Evolutionary conservation across 2,113 vertebrate genomes (phyloP), one percentile per base, ranked within the genome.

Genomic region (Callionymus lyra): DNA sequence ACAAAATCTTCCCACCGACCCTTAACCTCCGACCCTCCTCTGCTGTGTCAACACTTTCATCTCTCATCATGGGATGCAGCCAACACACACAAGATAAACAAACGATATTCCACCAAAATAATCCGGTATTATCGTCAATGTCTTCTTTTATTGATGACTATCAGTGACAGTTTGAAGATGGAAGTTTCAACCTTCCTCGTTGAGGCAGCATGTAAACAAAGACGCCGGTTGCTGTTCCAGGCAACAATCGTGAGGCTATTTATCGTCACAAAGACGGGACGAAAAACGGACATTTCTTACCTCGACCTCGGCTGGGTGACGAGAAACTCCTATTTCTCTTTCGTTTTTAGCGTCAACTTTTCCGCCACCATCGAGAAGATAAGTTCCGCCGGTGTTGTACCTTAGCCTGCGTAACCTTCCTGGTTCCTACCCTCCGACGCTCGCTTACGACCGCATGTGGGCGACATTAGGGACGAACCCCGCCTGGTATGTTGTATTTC

Each of bases 311-410:
- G 39, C n/a, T 3, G 56, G 42, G 41, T n/a, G 47, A 33, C 38
- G 46, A 47, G 46, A 41, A 55, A 53, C 44, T 60, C 59, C 56
- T 44, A 47, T 48, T 70, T 65, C 59, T 53, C 61, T 12, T 38
- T 50, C 55, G 61, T 41, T 48, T n/a, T 40, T 27, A 41, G 54
- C 27, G 65, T 72, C 72, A 84, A 84, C 82, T 84, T 84, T 84
- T 71, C n/a, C 62, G 44, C 64, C 68, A 63, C 69, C 70, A 78
- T 80, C 19, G 54, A 74, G 51, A 74, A 47, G 67, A 44, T 37
- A 74, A 72, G 67, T 82, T 76, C 35, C 53, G 53, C 45, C 64
- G 40, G 53, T 55, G 47, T 59, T 42, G 37, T 11, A 56, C 55
- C 63, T 62, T 36, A 18, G 59, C 59, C 44, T 18, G 35, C 53